Evolutionary conservation across 1,140 invertebrate genomes (phyloP).

Genomic region (Zaprionus gabonicus): DNA sequence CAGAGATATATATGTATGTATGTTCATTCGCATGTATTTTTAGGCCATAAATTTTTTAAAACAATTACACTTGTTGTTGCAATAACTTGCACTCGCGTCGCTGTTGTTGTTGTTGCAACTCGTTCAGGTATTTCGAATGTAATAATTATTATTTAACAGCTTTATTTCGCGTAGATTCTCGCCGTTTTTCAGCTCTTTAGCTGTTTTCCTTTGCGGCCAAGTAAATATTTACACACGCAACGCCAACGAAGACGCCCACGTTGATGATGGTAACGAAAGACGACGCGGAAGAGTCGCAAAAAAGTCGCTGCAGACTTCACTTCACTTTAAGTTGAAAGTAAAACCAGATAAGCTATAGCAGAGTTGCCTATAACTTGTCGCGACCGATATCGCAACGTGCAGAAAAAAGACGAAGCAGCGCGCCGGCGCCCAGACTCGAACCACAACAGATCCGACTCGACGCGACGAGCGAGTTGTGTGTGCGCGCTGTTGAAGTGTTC

Average conservation of each 20-base stretch:
- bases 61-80: conserved; percentile 43
- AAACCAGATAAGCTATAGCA: conserved; percentile 37
- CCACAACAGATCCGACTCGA: conserved; percentile 16
- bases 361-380: conserved; percentile 7
- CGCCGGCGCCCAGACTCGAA: conserved; percentile 30
- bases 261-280: conserved; percentile 26
- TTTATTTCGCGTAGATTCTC: conserved; percentile 43
- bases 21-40: neutral
- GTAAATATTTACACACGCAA: conserved; percentile 58
- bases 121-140: conserved; percentile 32
- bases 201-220: conserved; percentile 13
- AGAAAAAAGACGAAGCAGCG: conserved; percentile 19
- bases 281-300: conserved; percentile 35
- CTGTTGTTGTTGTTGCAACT: conserved; percentile 17
- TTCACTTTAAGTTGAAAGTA: conserved; percentile 47
- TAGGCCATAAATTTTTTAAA: conserved; percentile 38
- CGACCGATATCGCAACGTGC: conserved; percentile 20
- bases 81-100: conserved; percentile 58
- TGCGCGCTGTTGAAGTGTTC: conserved; percentile 68
- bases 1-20: neutral
- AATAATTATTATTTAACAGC: conserved; percentile 58
- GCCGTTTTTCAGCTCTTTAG: neutral
- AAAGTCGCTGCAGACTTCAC: conserved; percentile 26
- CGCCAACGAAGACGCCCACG: conserved; percentile 45
- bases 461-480: conserved; percentile 68